Evolutionary conservation across 2,888 invertebrate genomes (phyloP).

Genomic region (Drosophila peninsularis): DNA sequence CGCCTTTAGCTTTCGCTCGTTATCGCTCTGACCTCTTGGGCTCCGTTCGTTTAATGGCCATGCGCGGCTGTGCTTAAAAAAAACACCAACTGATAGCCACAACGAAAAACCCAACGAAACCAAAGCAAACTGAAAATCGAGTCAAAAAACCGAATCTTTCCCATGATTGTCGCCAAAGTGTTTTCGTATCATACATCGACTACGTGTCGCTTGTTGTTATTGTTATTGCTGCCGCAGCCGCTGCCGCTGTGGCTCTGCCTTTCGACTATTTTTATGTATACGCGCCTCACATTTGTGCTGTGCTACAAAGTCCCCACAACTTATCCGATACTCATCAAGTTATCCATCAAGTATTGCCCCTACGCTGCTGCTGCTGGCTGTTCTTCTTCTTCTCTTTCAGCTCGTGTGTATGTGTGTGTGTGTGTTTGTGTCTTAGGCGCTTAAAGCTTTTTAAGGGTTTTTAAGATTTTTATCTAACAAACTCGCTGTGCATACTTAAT

Average conservation of each 20-base stretch:
- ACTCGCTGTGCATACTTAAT: conserved; percentile 80
- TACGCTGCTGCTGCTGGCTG: conserved; percentile 28
- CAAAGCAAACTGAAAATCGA: conserved; percentile 39
- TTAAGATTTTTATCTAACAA: conserved; percentile 80
- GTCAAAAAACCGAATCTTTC: conserved; percentile 60
- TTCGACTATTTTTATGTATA: conserved; percentile 65
- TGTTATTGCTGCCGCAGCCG: conserved; percentile 42
- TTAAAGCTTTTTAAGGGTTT: conserved; percentile 80
- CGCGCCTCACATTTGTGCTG: conserved; percentile 59
- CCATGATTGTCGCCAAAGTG: conserved; percentile 82
- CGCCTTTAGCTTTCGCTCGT: conserved; percentile 77
- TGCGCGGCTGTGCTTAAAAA: conserved; percentile 8
- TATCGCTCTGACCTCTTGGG: conserved; percentile 76
- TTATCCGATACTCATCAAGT: conserved; percentile 69
- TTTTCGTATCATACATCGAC: conserved; percentile 77
- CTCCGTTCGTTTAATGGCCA: conserved; percentile 63
- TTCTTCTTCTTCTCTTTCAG: conserved; percentile 22
- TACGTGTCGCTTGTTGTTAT: conserved; percentile 61
- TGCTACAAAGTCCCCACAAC: conserved; percentile 61
- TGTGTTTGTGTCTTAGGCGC: conserved; percentile 64
- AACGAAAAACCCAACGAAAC: conserved; percentile 42
- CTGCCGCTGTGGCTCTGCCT: conserved; percentile 49
- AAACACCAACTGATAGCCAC: conserved; percentile 44
- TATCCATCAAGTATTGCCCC: conserved; percentile 74
- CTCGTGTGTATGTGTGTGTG: conserved; percentile 16